A percentile compares a stretch with the other conserved stretches of the same genome.
Evolutionary conservation across 2,888 invertebrate genomes (phyloP).

Genomic region (Drosophila yooni): DNA sequence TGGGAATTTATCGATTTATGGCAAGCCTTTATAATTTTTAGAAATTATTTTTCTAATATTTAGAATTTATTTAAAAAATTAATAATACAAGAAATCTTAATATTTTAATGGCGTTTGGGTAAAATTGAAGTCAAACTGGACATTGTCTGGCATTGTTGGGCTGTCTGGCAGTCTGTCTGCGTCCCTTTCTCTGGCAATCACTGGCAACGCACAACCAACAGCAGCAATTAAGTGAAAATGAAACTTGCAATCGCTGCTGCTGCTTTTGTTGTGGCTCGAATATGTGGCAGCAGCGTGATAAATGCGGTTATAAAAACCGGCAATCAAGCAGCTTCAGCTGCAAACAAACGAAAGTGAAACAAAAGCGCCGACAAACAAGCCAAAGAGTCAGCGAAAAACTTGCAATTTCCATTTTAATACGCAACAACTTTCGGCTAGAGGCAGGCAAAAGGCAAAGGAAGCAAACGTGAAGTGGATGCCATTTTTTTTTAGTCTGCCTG

Average conservation of each 20-base stretch:
- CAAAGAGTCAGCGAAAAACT: slow-evolving; percentile 60
- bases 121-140: neutral
- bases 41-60: no score
- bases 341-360: slow-evolving; percentile 79
- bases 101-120: no score
- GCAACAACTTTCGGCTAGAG: slow-evolving; percentile 77
- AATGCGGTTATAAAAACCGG: slow-evolving; percentile 74
- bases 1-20: neutral
- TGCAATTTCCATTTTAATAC: slow-evolving; percentile 80
- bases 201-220: slow-evolving; percentile 23
- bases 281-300: slow-evolving; percentile 79
- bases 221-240: slow-evolving; percentile 75
- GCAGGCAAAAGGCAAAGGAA: slow-evolving; percentile 38
- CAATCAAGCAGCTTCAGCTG: slow-evolving; percentile 57
- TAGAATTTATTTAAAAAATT: no score
- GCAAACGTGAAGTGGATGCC: slow-evolving; percentile 35
- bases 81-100: no score
- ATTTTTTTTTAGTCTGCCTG: slow-evolving; percentile 5
- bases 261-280: slow-evolving; percentile 48
- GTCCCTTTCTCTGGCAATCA: neutral
- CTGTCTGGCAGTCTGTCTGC: neutral
- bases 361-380: slow-evolving; percentile 60
- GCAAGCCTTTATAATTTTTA: no score
- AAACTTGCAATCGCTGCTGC: slow-evolving; percentile 60
- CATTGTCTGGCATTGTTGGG: neutral